Evolutionary conservation across 2,888 invertebrate species (phyloP).

Genomic region (Brachylomia viminalis): DNA sequence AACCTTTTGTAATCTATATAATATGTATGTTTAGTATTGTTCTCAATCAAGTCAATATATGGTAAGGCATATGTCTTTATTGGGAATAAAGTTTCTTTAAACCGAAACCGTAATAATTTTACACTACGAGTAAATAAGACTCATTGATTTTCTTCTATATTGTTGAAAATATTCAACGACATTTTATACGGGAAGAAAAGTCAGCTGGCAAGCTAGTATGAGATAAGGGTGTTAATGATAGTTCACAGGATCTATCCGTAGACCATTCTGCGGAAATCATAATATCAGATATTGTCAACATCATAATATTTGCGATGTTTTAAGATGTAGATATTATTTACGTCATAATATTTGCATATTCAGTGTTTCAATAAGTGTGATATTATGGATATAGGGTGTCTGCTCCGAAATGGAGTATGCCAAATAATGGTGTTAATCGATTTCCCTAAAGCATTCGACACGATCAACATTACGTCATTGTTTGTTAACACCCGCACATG

Average conservation of each 20-base stretch:
- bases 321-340: too few relatives aligned
- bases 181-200: background rate
- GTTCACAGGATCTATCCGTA: background rate
- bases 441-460: slow-evolving; percentile 34
- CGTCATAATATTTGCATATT: background rate
- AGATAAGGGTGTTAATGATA: slow-evolving; percentile 1
- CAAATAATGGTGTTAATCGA: slow-evolving; percentile 40
- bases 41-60: too few relatives aligned
- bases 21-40: too few relatives aligned
- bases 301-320: too few relatives aligned
- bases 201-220: background rate
- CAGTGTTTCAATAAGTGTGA: background rate
- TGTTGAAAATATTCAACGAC: background rate
- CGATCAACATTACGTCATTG: slow-evolving; percentile 20
- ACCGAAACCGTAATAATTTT: too few relatives aligned
- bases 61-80: too few relatives aligned
- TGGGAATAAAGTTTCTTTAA: too few relatives aligned
- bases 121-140: background rate
- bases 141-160: background rate
- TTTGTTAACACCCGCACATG: background rate
- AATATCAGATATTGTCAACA: background rate
- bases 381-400: slow-evolving; percentile 14
- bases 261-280: background rate
- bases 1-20: too few relatives aligned
- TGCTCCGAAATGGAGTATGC: slow-evolving; percentile 14